These are phyloP conservation scores for Hyposoter dolosus DNA, from an alignment of 2,888 invertebrate genomes.

Conservation along the genomic window DNA sequence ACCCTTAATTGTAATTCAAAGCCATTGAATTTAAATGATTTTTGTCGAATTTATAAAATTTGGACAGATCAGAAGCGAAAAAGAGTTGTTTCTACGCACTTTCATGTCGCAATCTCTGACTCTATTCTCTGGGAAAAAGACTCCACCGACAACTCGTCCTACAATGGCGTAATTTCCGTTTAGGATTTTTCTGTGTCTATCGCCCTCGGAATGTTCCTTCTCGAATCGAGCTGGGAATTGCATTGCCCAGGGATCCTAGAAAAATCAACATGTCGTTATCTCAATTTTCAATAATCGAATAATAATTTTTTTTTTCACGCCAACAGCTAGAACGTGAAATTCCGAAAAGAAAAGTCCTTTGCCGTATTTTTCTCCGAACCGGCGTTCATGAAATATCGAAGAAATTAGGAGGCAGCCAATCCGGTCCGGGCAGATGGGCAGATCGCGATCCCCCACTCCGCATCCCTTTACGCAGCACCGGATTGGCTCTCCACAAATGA, in stretches of 20 bases:
- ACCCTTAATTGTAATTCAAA: conserved; percentile 67
- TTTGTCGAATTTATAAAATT: not conserved
- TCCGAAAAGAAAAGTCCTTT: not conserved
- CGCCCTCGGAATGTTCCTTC: conserved; percentile 59
- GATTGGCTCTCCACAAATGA: not conserved
- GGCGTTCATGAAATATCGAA: not conserved
- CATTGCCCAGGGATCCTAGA: conserved; percentile 74
- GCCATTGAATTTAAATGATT: not conserved
- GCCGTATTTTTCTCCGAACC: not conserved
- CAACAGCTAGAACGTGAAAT: not conserved
- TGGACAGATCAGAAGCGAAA: not conserved
- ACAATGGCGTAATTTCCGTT: conserved; percentile 77
- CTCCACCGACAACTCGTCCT: conserved; percentile 75
- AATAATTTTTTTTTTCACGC: no score
- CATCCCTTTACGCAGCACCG: not conserved
- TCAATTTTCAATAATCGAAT: not conserved
- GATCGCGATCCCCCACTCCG: not conserved
- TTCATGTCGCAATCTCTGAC: conserved; percentile 73
- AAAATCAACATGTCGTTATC: not conserved
- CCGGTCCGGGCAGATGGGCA: not conserved
- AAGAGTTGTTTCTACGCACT: conserved; percentile 67
- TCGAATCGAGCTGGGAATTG: conserved; percentile 73
- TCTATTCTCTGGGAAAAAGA: conserved; percentile 78
- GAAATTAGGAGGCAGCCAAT: not conserved
- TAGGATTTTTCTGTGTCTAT: conserved; percentile 70